A percentile compares a stretch with the other conserved stretches of the same genome.
phyloP scores from a whole-genome alignment of 2,113 vertebrate species.

The Lepidothrix coronata region DNA sequence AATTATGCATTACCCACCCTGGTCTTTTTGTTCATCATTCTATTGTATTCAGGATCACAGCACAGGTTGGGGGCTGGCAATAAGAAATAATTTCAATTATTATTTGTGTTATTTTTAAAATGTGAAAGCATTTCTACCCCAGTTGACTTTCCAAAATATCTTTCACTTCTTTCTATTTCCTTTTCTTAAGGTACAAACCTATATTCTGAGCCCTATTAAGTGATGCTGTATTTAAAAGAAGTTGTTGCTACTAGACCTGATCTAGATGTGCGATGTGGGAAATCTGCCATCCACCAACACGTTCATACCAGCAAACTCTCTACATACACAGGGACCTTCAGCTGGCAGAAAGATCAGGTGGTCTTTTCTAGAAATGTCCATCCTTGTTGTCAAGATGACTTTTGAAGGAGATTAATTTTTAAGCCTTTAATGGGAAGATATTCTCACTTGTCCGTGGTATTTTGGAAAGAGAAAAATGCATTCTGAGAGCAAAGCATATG shows the following conservation, averaged over 20 bases:
- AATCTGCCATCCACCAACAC: background rate
- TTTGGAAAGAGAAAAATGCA: background rate
- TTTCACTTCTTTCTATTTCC: background rate
- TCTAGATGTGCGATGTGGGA: background rate
- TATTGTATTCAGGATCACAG: background rate
- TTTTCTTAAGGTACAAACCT: background rate
- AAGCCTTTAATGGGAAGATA: background rate
- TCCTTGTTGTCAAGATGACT: background rate
- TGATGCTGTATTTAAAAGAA: background rate
- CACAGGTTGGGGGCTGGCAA: accelerated
- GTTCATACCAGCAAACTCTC: background rate
- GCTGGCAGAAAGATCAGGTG: background rate
- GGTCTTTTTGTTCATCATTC: background rate
- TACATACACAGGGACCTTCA: background rate
- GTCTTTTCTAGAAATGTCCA: background rate
- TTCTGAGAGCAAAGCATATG: background rate
- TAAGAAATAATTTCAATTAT: background rate
- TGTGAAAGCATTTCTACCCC: background rate
- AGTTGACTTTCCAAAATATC: background rate
- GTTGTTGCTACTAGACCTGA: background rate
- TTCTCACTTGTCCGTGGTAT: background rate
- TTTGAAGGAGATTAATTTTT: background rate
- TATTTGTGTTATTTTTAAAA: background rate
- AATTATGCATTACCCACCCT: background rate
- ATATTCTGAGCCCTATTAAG: background rate